phyloP scores from a whole-genome alignment of 2,888 invertebrate species.

The Gerris lacustris region DNA sequence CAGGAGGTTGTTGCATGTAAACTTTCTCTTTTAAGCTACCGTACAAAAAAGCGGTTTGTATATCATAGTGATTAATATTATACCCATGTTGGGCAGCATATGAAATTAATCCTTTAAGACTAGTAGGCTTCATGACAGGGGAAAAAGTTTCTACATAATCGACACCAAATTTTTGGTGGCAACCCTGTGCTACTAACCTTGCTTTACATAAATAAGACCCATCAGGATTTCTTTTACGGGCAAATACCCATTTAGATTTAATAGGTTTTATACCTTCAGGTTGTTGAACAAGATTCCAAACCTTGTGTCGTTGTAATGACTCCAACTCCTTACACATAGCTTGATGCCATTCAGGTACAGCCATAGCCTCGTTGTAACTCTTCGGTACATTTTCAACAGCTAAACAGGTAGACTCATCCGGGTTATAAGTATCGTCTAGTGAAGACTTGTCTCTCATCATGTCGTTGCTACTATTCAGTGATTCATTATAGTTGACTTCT shows the following conservation, averaged over 20 bases:
- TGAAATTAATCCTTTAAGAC: constrained; percentile 26
- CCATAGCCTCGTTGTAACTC: not conserved
- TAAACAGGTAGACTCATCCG: constrained; percentile 4
- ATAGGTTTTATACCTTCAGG: constrained; percentile 16
- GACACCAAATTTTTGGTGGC: constrained; percentile 29
- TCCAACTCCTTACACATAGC: constrained; percentile 15
- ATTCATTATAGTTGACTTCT: not conserved
- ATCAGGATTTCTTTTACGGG: constrained; percentile 29
- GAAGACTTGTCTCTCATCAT: not conserved
- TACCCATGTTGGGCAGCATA: constrained; percentile 23
- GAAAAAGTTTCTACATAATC: constrained; percentile 34
- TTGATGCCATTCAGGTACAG: constrained; percentile 14
- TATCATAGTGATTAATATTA: constrained; percentile 27
- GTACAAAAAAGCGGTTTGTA: constrained; percentile 31
- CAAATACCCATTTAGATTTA: constrained; percentile 30
- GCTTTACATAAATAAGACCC: constrained; percentile 30
- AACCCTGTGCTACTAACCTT: constrained; percentile 32
- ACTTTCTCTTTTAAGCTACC: constrained; percentile 27
- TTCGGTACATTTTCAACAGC: not conserved
- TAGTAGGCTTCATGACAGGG: constrained; percentile 30
- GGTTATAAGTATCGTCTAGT: not conserved
- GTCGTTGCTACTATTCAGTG: not conserved
- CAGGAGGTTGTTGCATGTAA: constrained; percentile 28
- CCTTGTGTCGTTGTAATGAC: constrained; percentile 18
- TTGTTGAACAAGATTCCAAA: constrained; percentile 17